Percentiles rank a stretch among this genome's conserved stretches.
These are phyloP conservation scores for Drosophila borealis DNA, from an alignment of 2,888 invertebrate species.

Conservation along the genomic window DNA sequence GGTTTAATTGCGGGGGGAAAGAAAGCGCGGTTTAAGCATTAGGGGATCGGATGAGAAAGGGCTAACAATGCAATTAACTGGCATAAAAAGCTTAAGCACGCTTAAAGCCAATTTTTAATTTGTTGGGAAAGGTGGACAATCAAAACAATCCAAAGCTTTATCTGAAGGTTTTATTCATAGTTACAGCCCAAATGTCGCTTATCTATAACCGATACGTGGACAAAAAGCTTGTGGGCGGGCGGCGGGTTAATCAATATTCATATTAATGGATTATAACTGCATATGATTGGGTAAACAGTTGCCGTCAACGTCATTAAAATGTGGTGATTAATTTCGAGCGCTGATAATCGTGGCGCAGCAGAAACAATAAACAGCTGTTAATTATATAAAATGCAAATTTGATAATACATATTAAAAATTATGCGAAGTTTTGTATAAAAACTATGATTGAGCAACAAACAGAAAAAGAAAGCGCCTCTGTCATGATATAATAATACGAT, in stretches of 20 bases:
- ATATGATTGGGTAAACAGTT: constrained; percentile 8
- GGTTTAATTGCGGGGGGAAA: constrained; percentile 57
- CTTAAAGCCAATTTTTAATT: constrained; percentile 21
- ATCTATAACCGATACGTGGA: constrained; percentile 13
- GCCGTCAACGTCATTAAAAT: constrained; percentile 56
- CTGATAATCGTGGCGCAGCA: constrained; percentile 54
- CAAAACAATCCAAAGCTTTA: constrained; percentile 9
- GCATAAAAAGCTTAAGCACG: constrained; percentile 10
- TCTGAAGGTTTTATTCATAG: constrained; percentile 11
- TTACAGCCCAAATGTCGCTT: constrained; percentile 11
- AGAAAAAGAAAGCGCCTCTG: constrained; percentile 67
- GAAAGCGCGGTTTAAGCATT: constrained; percentile 45
- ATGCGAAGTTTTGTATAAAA: constrained; percentile 26
- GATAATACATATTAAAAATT: constrained; percentile 38
- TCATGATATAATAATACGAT: constrained; percentile 70
- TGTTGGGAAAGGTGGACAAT: neutral
- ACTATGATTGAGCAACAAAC: constrained; percentile 3
- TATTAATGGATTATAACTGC: constrained; percentile 13
- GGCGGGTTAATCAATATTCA: constrained; percentile 15
- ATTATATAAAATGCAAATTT: constrained; percentile 70
- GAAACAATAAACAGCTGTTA: constrained; percentile 42
- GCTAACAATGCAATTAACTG: constrained; percentile 46
- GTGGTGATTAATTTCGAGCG: constrained; percentile 37
- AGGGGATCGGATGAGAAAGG: constrained; percentile 18
- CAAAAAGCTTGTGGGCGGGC: neutral